Percentiles rank a stretch among this genome's conserved stretches.
Conservation (phyloP, 1,140 invertebrate genomes). For the Neodiprion lecontei region DNA sequence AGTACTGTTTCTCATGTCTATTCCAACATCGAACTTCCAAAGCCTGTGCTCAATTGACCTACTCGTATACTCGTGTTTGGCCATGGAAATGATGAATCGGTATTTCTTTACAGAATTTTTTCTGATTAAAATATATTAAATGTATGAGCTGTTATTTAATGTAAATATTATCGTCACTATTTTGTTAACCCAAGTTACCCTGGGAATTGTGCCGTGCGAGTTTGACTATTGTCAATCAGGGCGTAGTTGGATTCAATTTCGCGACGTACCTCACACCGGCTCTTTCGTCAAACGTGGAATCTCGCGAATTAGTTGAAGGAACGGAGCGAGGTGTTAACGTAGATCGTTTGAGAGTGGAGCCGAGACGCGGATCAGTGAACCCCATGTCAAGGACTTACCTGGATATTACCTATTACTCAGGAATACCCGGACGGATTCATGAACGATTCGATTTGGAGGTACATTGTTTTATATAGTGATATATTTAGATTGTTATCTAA, state of each 20-base stretch:
- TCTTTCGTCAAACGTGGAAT: not conserved
- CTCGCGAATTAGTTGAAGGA: not conserved
- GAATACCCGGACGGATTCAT: slow-evolving; percentile 39
- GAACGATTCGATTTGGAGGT: slow-evolving; percentile 37
- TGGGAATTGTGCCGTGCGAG: slow-evolving; percentile 21
- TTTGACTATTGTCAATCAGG: slow-evolving; percentile 31
- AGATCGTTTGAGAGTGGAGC: slow-evolving; percentile 38
- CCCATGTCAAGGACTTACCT: slow-evolving; percentile 34
- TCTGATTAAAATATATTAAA: slow-evolving; percentile 1
- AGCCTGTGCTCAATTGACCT: too few relatives aligned
- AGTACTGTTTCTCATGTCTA: too few relatives aligned
- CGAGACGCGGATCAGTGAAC: slow-evolving; percentile 36
- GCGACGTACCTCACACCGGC: slow-evolving; percentile 21
- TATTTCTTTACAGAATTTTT: not conserved
- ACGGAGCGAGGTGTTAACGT: slow-evolving; percentile 10
- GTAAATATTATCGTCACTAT: not conserved
- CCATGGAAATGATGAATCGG: too few relatives aligned
- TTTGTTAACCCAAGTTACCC: slow-evolving; percentile 34
- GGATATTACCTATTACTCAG: slow-evolving; percentile 41
- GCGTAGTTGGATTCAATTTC: slow-evolving; percentile 34
- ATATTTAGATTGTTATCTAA: not conserved
- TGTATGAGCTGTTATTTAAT: not conserved
- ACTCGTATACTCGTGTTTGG: not conserved
- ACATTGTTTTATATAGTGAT: not conserved
- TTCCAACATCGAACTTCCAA: too few relatives aligned